phyloP scores from a whole-genome alignment of 2,797 vertebrate genomes.

The Acanthornis magna region DNA sequence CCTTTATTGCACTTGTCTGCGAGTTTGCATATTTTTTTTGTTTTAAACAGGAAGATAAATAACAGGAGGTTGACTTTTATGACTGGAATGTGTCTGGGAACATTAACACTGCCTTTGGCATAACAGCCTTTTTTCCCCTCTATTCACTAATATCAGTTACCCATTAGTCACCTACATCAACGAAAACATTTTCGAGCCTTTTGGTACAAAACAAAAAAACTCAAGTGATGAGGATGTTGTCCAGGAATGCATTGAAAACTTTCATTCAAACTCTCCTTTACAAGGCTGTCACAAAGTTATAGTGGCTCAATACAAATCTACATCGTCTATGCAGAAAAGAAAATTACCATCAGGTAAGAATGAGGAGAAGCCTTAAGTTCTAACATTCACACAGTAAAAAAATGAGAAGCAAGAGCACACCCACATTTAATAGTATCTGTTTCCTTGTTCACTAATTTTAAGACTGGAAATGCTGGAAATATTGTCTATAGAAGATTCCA shows the following conservation, averaged over 20 bases:
- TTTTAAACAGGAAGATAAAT: background rate
- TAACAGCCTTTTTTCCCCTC: fast-evolving
- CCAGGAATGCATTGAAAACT: background rate
- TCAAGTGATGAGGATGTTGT: background rate
- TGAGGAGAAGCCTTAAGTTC: background rate
- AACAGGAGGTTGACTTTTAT: background rate
- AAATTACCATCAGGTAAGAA: background rate
- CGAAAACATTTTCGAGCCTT: background rate
- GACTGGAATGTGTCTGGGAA: background rate
- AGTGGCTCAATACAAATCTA: background rate
- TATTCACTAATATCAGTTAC: background rate
- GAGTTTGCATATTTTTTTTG: background rate
- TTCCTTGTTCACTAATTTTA: background rate
- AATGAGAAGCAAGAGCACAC: background rate
- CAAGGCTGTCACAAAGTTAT: background rate
- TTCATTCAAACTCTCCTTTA: background rate
- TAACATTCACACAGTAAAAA: background rate
- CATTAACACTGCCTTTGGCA: background rate
- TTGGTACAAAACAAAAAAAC: background rate
- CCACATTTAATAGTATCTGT: background rate
- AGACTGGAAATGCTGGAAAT: background rate
- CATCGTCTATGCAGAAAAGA: background rate
- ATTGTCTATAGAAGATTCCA: background rate
- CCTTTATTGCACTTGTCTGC: background rate
- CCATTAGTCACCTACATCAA: background rate